Evolutionary conservation across 2,797 vertebrate genomes (phyloP).

Genomic region (Sorex maritimensis): DNA sequence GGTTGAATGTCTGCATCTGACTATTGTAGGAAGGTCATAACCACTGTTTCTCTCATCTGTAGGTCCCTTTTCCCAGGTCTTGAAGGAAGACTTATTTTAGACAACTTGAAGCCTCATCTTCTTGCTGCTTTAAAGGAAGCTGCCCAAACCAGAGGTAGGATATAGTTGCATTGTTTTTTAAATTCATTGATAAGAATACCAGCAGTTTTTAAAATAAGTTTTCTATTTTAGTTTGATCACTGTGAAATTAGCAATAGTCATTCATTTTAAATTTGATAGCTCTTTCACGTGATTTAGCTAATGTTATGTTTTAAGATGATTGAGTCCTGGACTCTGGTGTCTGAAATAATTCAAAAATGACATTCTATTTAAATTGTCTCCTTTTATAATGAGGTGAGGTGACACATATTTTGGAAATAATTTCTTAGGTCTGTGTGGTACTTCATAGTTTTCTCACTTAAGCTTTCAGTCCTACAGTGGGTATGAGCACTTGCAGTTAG

Average conservation of each 20-base stretch:
- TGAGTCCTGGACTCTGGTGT: constrained; percentile 8
- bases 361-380: neutral
- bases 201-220: constrained; percentile 45
- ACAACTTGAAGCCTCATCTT: constrained; percentile 94
- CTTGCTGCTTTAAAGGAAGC: constrained; percentile 96
- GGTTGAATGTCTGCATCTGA: neutral
- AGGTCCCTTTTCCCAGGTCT: constrained; percentile 98
- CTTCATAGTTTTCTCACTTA: neutral
- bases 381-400: too few species aligned
- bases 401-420: too few species aligned
- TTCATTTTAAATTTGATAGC: neutral
- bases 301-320: constrained; percentile 11
- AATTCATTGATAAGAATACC: constrained; percentile 30
- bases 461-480: neutral
- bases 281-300: neutral
- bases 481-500: neutral
- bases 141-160: constrained; percentile 96
- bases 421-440: neutral
- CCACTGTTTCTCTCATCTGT: constrained; percentile 70
- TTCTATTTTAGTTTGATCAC: neutral
- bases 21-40: constrained; percentile 33
- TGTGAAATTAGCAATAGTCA: constrained; percentile 1
- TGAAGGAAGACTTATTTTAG: constrained; percentile 95
- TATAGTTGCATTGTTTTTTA: constrained; percentile 29
- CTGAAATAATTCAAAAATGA: neutral